Conservation (phyloP, 92 coral and sea anemone species). For the Palythoa heliodiscus region DNA sequence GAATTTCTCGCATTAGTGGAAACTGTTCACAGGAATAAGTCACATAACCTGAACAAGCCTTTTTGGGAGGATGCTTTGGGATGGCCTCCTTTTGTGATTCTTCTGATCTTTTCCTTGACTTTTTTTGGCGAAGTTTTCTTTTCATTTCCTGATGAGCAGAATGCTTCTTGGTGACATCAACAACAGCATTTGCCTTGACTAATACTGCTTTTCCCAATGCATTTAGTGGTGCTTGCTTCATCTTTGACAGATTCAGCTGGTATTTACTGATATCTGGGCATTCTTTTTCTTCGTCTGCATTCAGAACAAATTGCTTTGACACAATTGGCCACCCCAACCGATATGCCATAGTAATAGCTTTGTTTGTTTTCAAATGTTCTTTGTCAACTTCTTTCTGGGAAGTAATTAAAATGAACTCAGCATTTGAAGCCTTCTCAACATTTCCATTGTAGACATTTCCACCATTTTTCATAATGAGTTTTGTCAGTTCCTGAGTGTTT, state of each 20-base stretch:
- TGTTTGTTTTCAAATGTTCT: slow-evolving; percentile 31
- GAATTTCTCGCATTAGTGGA: neutral
- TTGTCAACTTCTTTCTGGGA: neutral
- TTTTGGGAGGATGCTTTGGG: slow-evolving; percentile 21
- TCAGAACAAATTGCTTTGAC: slow-evolving; percentile 1
- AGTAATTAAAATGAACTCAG: slow-evolving; percentile 5
- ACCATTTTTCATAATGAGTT: slow-evolving; percentile 24
- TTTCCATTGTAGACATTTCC: slow-evolving; percentile 31
- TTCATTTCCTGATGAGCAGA: slow-evolving; percentile 27
- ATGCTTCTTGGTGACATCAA: slow-evolving; percentile 10
- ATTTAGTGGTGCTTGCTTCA: slow-evolving; percentile 19
- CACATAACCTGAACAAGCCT: slow-evolving; percentile 9
- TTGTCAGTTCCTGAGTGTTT: slow-evolving; percentile 27
- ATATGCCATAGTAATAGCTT: slow-evolving; percentile 32
- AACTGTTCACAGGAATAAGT: slow-evolving; percentile 17
- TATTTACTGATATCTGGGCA: slow-evolving; percentile 16
- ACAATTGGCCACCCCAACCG: slow-evolving; percentile 31
- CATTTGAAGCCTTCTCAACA: slow-evolving; percentile 39
- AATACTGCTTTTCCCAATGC: slow-evolving; percentile 10
- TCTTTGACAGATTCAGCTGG: slow-evolving; percentile 16
- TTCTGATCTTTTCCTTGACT: slow-evolving; percentile 1
- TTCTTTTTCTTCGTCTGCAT: slow-evolving; percentile 10
- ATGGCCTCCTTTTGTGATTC: slow-evolving; percentile 25
- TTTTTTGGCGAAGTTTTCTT: slow-evolving; percentile 6
- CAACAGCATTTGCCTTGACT: slow-evolving; percentile 18